A percentile compares a stretch with the other conserved stretches of the same genome.
These are phyloP conservation scores for Reticulitermes lucifugus DNA, from an alignment of 2,888 invertebrate genomes.

Conservation along the genomic window DNA sequence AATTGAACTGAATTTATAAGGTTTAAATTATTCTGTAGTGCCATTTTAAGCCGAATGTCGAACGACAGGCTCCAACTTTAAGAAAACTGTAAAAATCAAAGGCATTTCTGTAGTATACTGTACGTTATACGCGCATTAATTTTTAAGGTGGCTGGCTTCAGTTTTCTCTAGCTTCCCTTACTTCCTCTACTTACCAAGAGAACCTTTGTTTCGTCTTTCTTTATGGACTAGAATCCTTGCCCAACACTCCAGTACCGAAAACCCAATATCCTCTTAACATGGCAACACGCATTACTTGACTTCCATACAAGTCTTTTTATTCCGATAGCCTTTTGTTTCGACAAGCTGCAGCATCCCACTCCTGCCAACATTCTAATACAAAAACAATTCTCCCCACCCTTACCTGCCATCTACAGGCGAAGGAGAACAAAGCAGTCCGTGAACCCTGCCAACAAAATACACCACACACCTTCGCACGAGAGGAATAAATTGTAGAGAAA, in stretches of 20 bases:
- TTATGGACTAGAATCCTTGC: background rate
- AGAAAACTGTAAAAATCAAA: too few relatives aligned
- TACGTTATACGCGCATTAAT: too few relatives aligned
- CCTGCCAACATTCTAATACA: constrained; percentile 19
- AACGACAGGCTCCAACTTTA: too few relatives aligned
- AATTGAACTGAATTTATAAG: too few relatives aligned
- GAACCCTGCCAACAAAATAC: constrained; percentile 7
- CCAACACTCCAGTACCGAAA: background rate
- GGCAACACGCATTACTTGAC: constrained; percentile 17
- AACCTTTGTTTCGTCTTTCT: background rate
- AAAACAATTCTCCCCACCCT: background rate
- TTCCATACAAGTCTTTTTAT: constrained; percentile 20
- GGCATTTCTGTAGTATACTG: too few relatives aligned
- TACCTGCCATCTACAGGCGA: constrained; percentile 18
- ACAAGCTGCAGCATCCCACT: background rate
- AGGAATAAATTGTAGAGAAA: background rate
- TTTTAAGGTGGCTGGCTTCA: too few relatives aligned
- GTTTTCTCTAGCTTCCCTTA: too few relatives aligned
- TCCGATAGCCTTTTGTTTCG: constrained; percentile 20
- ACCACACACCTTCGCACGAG: constrained; percentile 1
- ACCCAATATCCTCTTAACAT: constrained; percentile 1
- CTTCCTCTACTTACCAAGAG: too few relatives aligned
- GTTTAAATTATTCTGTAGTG: too few relatives aligned
- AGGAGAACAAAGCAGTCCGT: background rate
- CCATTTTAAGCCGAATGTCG: too few relatives aligned